Conservation (phyloP, 2,113 vertebrate species). For the Platysteira castanea region DNA sequence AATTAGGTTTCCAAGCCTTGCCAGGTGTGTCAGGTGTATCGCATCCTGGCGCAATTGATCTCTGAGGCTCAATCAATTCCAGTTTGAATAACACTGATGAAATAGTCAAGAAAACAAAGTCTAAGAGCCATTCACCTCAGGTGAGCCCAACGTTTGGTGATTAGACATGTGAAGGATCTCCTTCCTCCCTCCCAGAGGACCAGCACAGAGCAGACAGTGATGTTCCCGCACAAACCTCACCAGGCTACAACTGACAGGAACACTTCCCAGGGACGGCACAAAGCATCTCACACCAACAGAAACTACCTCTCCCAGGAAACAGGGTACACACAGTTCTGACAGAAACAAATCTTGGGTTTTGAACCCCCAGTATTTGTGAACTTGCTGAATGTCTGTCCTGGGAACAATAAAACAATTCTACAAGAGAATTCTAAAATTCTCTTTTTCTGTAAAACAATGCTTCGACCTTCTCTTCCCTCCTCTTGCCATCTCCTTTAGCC, state of each 20-base stretch:
- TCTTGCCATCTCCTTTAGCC: not conserved
- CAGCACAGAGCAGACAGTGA: not conserved
- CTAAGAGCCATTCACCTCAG: not conserved
- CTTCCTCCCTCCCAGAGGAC: not conserved
- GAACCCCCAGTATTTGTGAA: not conserved
- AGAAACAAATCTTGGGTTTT: not conserved
- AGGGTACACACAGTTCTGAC: not conserved
- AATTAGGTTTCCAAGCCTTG: not conserved
- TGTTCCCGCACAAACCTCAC: not conserved
- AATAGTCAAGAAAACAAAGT: not conserved
- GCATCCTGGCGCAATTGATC: not conserved
- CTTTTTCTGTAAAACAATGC: not conserved
- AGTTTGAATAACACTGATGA: not conserved
- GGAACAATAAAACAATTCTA: not conserved
- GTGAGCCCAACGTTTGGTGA: not conserved
- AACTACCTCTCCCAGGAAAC: not conserved
- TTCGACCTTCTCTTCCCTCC: not conserved
- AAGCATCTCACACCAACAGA: not conserved
- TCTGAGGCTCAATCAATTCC: not conserved
- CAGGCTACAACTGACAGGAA: not conserved
- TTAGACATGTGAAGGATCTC: fast-evolving
- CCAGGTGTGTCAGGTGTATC: not conserved
- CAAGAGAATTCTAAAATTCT: not conserved
- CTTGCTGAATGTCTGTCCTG: not conserved
- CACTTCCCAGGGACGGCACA: not conserved